Percentiles rank a stretch among this genome's conserved stretches.
phyloP scores from a whole-genome alignment of 2,888 invertebrate genomes.

The Meandrusa payeni region DNA sequence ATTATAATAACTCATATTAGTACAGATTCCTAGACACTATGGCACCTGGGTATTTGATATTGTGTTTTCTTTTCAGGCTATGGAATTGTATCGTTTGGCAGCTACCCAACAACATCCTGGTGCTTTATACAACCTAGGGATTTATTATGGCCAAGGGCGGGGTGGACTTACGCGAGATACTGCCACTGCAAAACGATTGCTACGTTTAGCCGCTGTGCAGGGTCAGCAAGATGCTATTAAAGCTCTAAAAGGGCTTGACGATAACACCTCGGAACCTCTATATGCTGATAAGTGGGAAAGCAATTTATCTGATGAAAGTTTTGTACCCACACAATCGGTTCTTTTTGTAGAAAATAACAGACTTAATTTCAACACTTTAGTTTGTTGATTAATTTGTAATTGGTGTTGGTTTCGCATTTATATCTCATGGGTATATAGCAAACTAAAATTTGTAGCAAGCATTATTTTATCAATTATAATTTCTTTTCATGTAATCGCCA shows the following conservation, averaged over 20 bases:
- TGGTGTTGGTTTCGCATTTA: conserved; percentile 25
- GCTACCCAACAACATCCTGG: conserved; percentile 83
- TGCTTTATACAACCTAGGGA: conserved; percentile 85
- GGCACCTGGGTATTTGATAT: no score
- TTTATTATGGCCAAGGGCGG: conserved; percentile 84
- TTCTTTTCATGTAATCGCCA: no score
- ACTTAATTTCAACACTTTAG: conserved; percentile 43
- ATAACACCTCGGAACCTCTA: conserved; percentile 40
- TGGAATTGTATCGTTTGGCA: conserved; percentile 83
- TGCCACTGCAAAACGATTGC: conserved; percentile 70
- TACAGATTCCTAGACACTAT: no score
- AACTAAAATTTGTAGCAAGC: no score
- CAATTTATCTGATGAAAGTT: conserved; percentile 35
- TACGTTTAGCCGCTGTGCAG: conserved; percentile 79
- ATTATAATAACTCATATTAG: no score
- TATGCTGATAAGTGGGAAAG: conserved; percentile 41
- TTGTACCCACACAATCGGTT: conserved; percentile 53
- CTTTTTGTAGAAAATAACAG: conserved; percentile 61
- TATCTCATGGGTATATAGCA: no score
- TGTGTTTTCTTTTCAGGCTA: conserved; percentile 79
- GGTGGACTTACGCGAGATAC: conserved; percentile 78
- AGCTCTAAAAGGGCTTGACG: conserved; percentile 65
- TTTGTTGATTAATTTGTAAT: conserved; percentile 27
- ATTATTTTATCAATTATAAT: no score
- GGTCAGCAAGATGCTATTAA: conserved; percentile 81